phyloP scores from a whole-genome alignment of 2,113 vertebrate genomes.

The Todiramphus saurophagus region DNA sequence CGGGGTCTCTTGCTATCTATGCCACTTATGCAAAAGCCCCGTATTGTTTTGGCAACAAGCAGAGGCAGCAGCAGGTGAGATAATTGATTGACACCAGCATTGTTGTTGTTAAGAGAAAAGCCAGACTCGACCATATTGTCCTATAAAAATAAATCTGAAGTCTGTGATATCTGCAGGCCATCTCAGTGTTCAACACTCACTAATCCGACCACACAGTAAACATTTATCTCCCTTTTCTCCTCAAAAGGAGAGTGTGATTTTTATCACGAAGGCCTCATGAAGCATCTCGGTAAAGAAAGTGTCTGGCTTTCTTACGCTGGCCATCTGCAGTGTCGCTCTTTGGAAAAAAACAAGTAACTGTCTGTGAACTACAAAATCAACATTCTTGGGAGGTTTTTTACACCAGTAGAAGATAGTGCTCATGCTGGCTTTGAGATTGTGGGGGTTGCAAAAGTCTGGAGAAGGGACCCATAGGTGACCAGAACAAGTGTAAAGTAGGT shows the following conservation, averaged over 20 bases:
- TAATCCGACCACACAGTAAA: slow-evolving; percentile 2
- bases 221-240: slow-evolving; percentile 39
- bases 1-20: neutral
- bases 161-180: slow-evolving; percentile 1
- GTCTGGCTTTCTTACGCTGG: neutral
- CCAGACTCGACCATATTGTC: neutral
- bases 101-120: slow-evolving; percentile 33
- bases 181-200: slow-evolving; percentile 2
- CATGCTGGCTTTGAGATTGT: neutral
- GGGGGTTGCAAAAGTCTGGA: neutral
- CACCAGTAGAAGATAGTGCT: neutral
- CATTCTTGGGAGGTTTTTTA: neutral
- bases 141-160: slow-evolving; percentile 39
- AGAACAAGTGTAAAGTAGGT: neutral
- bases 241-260: slow-evolving; percentile 1
- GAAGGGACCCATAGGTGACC: neutral
- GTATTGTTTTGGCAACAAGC: slow-evolving; percentile 5
- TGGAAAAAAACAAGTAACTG: neutral
- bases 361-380: slow-evolving; percentile 3
- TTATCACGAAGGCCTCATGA: neutral
- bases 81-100: slow-evolving; percentile 1
- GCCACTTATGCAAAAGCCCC: neutral
- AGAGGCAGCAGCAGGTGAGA: slow-evolving; percentile 27
- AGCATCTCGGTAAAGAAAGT: slow-evolving; percentile 2
- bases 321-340: neutral